Base-by-base conservation (phyloP, 2,113 vertebrate genomes). In the Tachysurus fulvidraco region DNA sequence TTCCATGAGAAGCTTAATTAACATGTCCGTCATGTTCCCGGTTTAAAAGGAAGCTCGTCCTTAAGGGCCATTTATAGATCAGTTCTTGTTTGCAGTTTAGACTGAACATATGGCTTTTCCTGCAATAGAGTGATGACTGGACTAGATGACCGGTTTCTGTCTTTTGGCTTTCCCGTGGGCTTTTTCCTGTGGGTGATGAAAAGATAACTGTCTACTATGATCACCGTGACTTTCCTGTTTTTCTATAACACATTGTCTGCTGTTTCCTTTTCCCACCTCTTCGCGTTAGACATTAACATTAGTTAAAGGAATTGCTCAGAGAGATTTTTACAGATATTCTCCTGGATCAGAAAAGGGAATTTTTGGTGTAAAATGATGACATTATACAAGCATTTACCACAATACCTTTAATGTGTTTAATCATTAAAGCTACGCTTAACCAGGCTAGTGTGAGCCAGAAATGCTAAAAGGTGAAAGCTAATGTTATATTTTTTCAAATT, bases 51-150 rank as follows among this genome's bases (percentile, higher is more conserved):
- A 89, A 83, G 88, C 77, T 79, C 17, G 64, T 91, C 84, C 89
- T 87, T 91, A 73, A 74, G 67, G 64, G 30, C 46, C 91, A 83
- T 91, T 90, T 92, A 89, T 92, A 93, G 91, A 92, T 91, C 74
- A 81, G n/a, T 82, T 87, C 77, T 41, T 50, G 65, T 64, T 76
- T 84, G 88, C 73, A 46, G 17, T 73, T 89, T 81, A 90, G 88
- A 92, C 92, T 93, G 90, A 93, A 92, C 92, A 23, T 36, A 88
- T 62, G 8, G n/a, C 87, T 92, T 94, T 65, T 95, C 94, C 92
- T 91, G 91, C 77, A 88, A 83, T 87, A 13, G 89, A 90, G 90
- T 84, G 81, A 65, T 16, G 59, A 62, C 12, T 81, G 54, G 44
- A 69, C 90, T 85, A 86, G 91, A 90, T 82, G 67, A 86, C 65